phyloP scores from a whole-genome alignment of 1,140 invertebrate genomes.

The Trichonephila clavata region DNA sequence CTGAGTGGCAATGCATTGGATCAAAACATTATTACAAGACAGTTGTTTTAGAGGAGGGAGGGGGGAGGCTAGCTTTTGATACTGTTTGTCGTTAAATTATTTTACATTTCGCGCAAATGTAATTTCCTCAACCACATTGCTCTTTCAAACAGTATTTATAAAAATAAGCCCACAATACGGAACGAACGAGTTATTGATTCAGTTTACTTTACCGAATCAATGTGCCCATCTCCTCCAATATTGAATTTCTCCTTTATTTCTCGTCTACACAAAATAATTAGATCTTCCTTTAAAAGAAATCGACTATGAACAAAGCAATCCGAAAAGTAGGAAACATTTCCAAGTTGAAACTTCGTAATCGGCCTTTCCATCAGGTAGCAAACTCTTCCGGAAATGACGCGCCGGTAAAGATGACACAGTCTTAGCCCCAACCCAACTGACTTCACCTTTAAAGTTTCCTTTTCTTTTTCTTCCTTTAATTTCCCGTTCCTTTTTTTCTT shows the following conservation, averaged over 20 bases:
- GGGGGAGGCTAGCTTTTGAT: too few relatives aligned
- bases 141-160: too few relatives aligned
- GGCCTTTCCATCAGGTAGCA: background rate
- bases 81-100: too few relatives aligned
- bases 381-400: slow-evolving; percentile 16
- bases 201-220: background rate
- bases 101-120: too few relatives aligned
- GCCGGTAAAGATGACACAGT: slow-evolving; percentile 1
- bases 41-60: too few relatives aligned
- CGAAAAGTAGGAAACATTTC: background rate
- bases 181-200: background rate
- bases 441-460: slow-evolving; percentile 39
- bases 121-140: too few relatives aligned
- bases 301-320: background rate
- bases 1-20: too few relatives aligned
- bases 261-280: background rate
- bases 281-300: background rate
- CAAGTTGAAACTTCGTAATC: slow-evolving; percentile 2
- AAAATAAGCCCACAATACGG: too few relatives aligned
- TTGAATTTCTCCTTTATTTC: background rate
- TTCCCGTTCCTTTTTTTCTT: slow-evolving; percentile 18
- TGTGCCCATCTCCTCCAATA: background rate
- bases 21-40: too few relatives aligned
- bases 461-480: slow-evolving; percentile 33
- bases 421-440: background rate